phyloP scores from a whole-genome alignment of 2,113 vertebrate genomes.

The Cyphomyrus plagiostoma region DNA sequence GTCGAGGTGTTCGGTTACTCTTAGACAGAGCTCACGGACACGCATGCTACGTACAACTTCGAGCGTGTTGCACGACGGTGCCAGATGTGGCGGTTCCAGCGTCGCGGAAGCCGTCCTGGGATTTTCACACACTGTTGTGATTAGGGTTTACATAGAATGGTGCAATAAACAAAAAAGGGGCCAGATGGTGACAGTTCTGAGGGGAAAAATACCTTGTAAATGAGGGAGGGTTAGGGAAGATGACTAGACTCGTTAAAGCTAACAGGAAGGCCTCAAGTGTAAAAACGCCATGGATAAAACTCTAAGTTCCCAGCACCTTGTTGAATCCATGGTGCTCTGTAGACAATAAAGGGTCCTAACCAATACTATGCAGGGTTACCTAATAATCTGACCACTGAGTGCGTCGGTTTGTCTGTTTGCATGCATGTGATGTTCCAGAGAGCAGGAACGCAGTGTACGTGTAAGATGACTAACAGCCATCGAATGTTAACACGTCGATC shows the following conservation, averaged over 20 bases:
- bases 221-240: not conserved
- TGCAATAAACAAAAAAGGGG: not conserved
- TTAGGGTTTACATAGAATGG: not conserved
- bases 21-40: not conserved
- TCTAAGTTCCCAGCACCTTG: not conserved
- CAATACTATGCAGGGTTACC: not conserved
- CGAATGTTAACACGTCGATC: not conserved
- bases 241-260: not conserved
- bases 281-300: not conserved
- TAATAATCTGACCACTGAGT: not conserved
- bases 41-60: not conserved
- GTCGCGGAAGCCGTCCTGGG: not conserved
- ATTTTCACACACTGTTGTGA: not conserved
- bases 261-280: not conserved
- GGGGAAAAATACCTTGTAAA: not conserved
- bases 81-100: not conserved
- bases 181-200: not conserved
- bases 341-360: not conserved
- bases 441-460: constrained; percentile 18
- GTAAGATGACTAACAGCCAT: constrained; percentile 21
- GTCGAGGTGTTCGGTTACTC: not conserved
- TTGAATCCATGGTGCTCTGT: not conserved
- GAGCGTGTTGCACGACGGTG: not conserved
- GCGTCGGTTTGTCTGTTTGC: constrained; percentile 22
- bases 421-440: not conserved